These are phyloP conservation scores for Callimorpha dominula DNA, from an alignment of 2,888 invertebrate genomes.

Conservation along the genomic window DNA sequence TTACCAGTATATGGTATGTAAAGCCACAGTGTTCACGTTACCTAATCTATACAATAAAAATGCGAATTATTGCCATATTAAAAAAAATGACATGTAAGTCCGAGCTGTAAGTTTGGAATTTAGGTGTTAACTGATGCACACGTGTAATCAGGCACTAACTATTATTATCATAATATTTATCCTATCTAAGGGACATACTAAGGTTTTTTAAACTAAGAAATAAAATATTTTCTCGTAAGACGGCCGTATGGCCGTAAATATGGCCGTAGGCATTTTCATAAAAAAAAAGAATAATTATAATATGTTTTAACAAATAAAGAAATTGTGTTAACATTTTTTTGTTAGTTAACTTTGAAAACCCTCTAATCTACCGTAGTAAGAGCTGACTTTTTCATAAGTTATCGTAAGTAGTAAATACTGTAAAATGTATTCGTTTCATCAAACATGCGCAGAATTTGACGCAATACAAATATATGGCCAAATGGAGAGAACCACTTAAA, in stretches of 20 bases:
- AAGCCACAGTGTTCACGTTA: background rate
- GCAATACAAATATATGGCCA: background rate
- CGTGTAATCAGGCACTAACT: slow-evolving; percentile 35
- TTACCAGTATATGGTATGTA: background rate
- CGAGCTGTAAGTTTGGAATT: background rate
- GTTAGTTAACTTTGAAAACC: too few species aligned
- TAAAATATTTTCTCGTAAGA: background rate
- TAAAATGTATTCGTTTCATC: background rate
- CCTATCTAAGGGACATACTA: slow-evolving; percentile 13
- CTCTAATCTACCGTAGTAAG: too few species aligned
- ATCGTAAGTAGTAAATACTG: background rate
- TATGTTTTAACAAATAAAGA: background rate
- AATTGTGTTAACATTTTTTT: too few species aligned
- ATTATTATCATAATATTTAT: slow-evolving; percentile 15
- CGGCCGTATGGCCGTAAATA: too few species aligned
- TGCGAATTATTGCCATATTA: background rate
- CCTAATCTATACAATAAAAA: background rate
- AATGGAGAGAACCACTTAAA: background rate
- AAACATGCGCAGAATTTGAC: background rate
- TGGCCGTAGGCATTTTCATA: background rate
- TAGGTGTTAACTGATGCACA: slow-evolving; percentile 7
- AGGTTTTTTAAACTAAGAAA: slow-evolving; percentile 5
- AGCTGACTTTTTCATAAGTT: background rate
- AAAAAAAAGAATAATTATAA: background rate
- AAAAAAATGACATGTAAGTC: background rate